Base-by-base conservation (phyloP, 2,113 vertebrate genomes). In the Amblyopsis rosae region DNA sequence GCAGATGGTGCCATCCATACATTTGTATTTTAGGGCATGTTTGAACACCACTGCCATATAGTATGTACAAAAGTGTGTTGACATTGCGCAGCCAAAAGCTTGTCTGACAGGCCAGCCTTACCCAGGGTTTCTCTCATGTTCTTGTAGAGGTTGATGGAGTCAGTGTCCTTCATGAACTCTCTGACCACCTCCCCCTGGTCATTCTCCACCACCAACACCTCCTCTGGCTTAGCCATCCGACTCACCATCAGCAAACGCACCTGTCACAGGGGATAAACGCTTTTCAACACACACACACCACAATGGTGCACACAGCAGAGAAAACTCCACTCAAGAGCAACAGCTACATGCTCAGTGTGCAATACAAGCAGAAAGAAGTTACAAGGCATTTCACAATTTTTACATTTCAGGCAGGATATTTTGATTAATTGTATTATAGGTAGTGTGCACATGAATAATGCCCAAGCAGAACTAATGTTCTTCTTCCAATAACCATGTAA, bases 81-180 rank as follows among this genome's bases (percentile, higher is more conserved):
- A 9, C 16, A 15, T 9, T 13, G 45, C 17, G 10, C 58, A 49
- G 51, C 16, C 5, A 4, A 15, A 48, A 26, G 8, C 11, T 12
- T 59, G 3, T 13, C 12, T 15, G 5, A 12, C 49, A 6, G 16
- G 13, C 26, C 8, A 59, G 10, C 69, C 93, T 83, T 92, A 99
- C 98, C 98, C 59, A 99, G 88, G 0, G 98, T 99, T 91, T 99
- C 98, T 82, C 98, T 96, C 98, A 99, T 99, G 70, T 99, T 99
- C 90, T 99, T 99, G 90, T 99, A 99, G 32, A 99, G 92, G 87
- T 99, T 99, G 86, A 99, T 99, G 67, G 98, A 99, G 86, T 99
- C 98, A 0, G 98, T 99, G 86, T 99, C 98, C 92, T 99, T 99
- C 98, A 99, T 99, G 87, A 99, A 99, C 88, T 99, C 97, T 76